These are phyloP conservation scores for Ibycter americanus DNA, from an alignment of 2,797 vertebrate genomes.

Conservation along the genomic window DNA sequence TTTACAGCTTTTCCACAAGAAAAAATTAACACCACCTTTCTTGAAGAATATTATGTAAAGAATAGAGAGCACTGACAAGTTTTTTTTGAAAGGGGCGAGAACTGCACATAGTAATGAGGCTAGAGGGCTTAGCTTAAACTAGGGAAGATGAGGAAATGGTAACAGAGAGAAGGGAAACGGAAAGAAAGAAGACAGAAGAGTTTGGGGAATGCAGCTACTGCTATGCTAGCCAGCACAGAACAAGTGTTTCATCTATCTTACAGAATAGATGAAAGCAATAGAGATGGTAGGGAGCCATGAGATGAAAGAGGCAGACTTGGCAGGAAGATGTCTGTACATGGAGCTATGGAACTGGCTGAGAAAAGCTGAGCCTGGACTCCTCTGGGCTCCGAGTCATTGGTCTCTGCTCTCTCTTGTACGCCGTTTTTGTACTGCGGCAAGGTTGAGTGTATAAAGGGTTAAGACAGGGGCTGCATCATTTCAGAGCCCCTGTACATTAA, in stretches of 20 bases:
- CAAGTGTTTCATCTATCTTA: background rate
- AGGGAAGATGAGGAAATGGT: background rate
- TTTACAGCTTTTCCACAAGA: background rate
- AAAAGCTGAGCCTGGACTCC: background rate
- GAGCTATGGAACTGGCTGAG: background rate
- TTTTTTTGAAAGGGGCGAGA: background rate
- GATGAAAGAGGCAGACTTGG: background rate
- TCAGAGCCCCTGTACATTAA: background rate
- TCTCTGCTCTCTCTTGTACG: background rate
- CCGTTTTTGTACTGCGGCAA: background rate
- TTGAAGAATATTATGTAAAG: background rate
- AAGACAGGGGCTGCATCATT: background rate
- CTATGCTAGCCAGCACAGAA: background rate
- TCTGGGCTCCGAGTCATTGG: rapidly evolving
- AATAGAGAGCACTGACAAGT: background rate
- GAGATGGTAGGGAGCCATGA: background rate
- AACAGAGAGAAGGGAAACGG: background rate
- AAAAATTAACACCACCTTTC: background rate
- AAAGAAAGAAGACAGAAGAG: background rate
- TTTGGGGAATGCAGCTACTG: background rate
- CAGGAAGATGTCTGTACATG: background rate
- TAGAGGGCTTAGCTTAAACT: background rate
- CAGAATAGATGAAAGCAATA: background rate
- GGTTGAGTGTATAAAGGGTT: background rate
- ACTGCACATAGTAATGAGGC: background rate